Conservation (phyloP, 1,140 invertebrate genomes). For the Pristionchus pacificus region DNA sequence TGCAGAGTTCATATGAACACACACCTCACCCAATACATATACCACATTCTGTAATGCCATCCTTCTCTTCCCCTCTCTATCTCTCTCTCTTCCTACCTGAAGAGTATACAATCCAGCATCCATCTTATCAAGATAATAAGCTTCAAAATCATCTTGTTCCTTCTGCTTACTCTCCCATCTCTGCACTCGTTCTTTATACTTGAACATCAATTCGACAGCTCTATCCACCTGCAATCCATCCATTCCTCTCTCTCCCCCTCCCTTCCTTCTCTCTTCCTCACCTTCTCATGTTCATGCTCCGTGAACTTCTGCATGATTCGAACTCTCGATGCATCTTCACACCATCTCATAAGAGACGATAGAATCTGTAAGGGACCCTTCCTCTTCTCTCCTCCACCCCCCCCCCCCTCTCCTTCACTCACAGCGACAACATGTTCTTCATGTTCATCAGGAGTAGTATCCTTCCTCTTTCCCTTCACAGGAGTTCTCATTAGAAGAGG, state of each 20-base stretch:
- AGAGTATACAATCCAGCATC: constrained; percentile 90
- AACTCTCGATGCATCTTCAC: constrained; percentile 80
- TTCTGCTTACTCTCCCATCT: constrained; percentile 63
- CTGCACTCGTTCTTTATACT: constrained; percentile 66
- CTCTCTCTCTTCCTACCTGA: constrained; percentile 71
- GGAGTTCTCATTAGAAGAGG: constrained; percentile 97
- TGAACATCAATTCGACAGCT: constrained; percentile 90
- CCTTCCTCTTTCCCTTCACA: constrained; percentile 76
- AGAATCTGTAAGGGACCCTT: constrained; percentile 73
- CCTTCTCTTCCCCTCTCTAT: no score
- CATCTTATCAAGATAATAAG: constrained; percentile 75
- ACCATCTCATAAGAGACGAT: constrained; percentile 84
- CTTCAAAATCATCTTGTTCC: constrained; percentile 8
- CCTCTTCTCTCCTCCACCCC: not conserved
- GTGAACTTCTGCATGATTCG: constrained; percentile 89
- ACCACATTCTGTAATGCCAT: not conserved
- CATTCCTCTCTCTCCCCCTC: not conserved
- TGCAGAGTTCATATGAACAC: not conserved
- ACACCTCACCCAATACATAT: not conserved
- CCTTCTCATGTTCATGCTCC: constrained; percentile 97
- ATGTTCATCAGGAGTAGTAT: constrained; percentile 80
- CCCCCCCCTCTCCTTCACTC: not conserved
- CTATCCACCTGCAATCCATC: constrained; percentile 65
- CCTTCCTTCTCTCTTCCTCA: constrained; percentile 57
- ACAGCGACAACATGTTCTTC: constrained; percentile 68